Conservation (phyloP, 2,888 invertebrate genomes). For the Automeris io region DNA sequence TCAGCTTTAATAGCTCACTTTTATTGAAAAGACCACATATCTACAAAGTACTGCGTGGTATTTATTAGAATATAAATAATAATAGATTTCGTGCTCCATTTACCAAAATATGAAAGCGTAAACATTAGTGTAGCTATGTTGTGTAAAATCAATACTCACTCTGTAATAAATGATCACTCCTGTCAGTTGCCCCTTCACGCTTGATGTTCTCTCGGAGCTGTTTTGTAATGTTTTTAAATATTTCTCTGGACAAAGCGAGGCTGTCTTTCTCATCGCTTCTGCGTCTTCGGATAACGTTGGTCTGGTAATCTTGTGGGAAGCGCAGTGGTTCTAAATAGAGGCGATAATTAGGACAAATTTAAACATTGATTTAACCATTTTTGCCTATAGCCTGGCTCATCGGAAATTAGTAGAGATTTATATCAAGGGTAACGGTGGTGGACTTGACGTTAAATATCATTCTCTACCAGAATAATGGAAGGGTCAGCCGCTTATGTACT, state of each 20-base stretch:
- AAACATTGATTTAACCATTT: too few relatives aligned
- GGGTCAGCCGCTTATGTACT: too few relatives aligned
- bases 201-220: conserved; percentile 70
- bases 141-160: conserved; percentile 49
- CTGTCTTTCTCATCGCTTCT: conserved; percentile 65
- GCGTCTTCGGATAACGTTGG: conserved; percentile 52
- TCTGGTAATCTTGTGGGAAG: conserved; percentile 54
- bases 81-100: neutral
- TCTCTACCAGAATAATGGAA: too few relatives aligned
- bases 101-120: conserved; percentile 6
- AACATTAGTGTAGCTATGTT: conserved; percentile 4
- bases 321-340: conserved; percentile 56
- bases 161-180: conserved; percentile 60
- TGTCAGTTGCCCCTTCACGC: conserved; percentile 64
- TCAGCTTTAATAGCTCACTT: too few relatives aligned
- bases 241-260: conserved; percentile 68
- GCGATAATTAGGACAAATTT: too few relatives aligned
- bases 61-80: too few relatives aligned
- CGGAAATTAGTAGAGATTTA: too few relatives aligned
- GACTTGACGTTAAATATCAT: too few relatives aligned
- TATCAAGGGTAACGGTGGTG: too few relatives aligned
- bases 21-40: too few relatives aligned
- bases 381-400: too few relatives aligned
- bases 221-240: conserved; percentile 73
- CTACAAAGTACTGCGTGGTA: too few relatives aligned